Base-by-base conservation (phyloP, 2,113 vertebrate genomes). In the Trinectes maculatus region DNA sequence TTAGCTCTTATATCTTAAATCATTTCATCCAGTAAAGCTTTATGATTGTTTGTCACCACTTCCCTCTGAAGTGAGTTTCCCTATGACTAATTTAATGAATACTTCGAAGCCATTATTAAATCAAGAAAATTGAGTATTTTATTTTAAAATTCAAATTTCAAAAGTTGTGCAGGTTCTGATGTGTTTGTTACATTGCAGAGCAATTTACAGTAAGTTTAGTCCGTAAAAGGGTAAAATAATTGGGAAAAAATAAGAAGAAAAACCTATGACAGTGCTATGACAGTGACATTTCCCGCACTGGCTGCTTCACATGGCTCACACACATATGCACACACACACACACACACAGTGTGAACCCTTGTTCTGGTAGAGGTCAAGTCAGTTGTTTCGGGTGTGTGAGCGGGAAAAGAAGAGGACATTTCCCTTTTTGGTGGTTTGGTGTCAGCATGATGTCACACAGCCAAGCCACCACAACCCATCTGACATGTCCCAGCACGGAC, bases 361-460 rank as follows among this genome's bases (percentile, higher is more conserved):
- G 1, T 18, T 77, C 28, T 54, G 61, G 37, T 61, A 21, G 21
- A 15, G 54, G 31, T 54, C 18, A 8, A 22, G 24, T 42, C 18
- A 44, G 15, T 65, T 68, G 36, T 53, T 70, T 56, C 69, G 21
- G 40, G 5, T 73, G 61, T 65, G 58, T 60, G 69, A 67, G 58
- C 15, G 46, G 62, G 21, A 60, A 79, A 52, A 75, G 13, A 71
- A 26, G 21, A 56, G 62, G 74, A 68, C 59, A 74, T 75, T 73
- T 82, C 68, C 79, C 83, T 74, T 65, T 71, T 76, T 33, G 66
- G 55, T 77, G 51, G 55, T 79, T 33, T 80, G 15, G 9, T 67
- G 47, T 52, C 21, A 61, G 59, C 76, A 19, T 78, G 11, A 8
- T 67, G 47, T 56, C 21, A 49, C 29, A 19, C 24, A 58, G 53